These are phyloP conservation scores for Scopus umbretta DNA, from an alignment of 2,113 vertebrate species.

Conservation along the genomic window DNA sequence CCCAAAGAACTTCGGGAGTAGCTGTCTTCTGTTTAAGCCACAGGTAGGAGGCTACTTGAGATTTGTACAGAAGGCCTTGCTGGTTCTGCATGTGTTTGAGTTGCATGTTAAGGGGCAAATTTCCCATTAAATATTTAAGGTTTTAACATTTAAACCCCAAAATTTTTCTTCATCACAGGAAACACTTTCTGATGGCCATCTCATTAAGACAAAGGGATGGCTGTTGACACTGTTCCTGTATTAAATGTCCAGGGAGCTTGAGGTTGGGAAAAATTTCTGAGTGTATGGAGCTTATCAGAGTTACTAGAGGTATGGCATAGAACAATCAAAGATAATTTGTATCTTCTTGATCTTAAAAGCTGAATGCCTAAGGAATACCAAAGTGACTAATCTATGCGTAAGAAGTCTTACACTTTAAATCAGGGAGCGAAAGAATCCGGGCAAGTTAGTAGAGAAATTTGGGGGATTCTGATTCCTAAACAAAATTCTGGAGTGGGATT, in stretches of 20 bases:
- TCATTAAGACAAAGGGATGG: background rate
- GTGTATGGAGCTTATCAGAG: background rate
- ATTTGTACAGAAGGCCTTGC: background rate
- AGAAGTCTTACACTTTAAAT: background rate
- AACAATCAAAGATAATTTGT: background rate
- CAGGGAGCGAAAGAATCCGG: background rate
- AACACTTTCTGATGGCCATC: background rate
- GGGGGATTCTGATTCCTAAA: background rate
- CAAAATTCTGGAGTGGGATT: background rate
- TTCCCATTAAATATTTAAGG: background rate
- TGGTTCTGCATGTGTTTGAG: background rate
- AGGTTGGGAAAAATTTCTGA: background rate
- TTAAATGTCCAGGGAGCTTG: background rate
- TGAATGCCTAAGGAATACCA: background rate
- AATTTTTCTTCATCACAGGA: too few relatives aligned
- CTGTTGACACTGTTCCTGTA: background rate
- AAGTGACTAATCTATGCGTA: background rate
- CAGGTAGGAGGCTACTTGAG: background rate
- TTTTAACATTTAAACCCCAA: background rate
- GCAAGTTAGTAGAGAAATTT: background rate
- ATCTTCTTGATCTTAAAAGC: background rate
- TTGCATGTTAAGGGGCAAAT: background rate
- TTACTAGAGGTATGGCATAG: background rate
- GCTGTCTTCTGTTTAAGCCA: background rate
- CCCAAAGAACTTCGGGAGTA: background rate